Conservation (phyloP, 92 coral and sea anemone genomes). For the Umimayanthus kanabou region DNA sequence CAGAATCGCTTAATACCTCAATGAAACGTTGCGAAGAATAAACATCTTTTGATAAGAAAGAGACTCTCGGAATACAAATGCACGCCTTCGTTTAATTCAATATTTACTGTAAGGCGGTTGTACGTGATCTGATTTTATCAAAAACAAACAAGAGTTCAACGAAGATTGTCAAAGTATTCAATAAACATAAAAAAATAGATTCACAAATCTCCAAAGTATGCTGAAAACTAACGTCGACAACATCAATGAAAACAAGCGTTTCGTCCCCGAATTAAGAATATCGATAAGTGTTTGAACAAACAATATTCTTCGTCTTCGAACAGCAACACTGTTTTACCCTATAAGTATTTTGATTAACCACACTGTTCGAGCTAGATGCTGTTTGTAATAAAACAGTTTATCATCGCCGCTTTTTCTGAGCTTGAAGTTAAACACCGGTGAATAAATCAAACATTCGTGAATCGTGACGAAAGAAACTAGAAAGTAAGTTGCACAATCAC, state of each 20-base stretch:
- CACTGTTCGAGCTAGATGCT: neutral
- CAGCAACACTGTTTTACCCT: neutral
- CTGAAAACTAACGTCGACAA: neutral
- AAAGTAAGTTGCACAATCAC: neutral
- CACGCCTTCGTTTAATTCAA: slow-evolving; percentile 17
- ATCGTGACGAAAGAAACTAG: neutral
- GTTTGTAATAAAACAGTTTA: too few relatives aligned
- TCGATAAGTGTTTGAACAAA: slow-evolving; percentile 2
- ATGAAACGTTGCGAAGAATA: slow-evolving; percentile 8
- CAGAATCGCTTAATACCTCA: slow-evolving; percentile 12
- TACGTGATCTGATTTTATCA: slow-evolving; percentile 44
- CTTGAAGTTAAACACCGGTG: neutral
- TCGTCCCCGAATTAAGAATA: neutral
- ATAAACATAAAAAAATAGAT: neutral
- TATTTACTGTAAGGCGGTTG: slow-evolving; percentile 22
- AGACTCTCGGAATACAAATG: neutral
- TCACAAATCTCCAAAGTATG: neutral
- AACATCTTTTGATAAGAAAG: slow-evolving; percentile 24
- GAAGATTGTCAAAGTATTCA: neutral
- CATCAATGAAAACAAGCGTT: slow-evolving; percentile 12
- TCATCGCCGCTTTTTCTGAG: neutral
- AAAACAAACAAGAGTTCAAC: neutral
- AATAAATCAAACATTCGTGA: neutral
- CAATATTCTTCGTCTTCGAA: neutral
- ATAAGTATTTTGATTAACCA: neutral